These are phyloP conservation scores for Acronicta aceris DNA, from an alignment of 2,888 invertebrate genomes.

Conservation along the genomic window DNA sequence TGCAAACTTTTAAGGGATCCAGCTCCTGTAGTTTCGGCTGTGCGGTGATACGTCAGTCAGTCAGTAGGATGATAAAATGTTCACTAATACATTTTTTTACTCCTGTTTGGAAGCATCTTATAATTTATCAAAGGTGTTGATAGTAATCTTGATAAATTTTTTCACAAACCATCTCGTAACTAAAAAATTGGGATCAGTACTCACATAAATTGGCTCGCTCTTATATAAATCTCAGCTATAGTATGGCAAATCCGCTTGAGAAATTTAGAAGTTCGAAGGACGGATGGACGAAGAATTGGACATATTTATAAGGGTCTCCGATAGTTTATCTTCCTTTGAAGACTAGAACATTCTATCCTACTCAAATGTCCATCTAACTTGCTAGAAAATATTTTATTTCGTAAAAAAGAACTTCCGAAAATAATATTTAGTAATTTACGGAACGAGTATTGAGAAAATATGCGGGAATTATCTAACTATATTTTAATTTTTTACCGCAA, in stretches of 20 bases:
- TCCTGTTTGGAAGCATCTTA: too few relatives aligned
- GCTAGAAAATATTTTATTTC: conserved; percentile 3
- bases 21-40: too few relatives aligned
- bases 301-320: conserved; percentile 45
- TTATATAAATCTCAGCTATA: conserved; percentile 38
- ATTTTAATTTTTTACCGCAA: too few relatives aligned
- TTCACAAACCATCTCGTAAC: conserved; percentile 2
- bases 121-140: too few relatives aligned
- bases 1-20: too few relatives aligned
- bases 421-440: not conserved
- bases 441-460: not conserved
- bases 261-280: conserved; percentile 39
- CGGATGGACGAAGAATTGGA: conserved; percentile 22
- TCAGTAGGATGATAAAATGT: too few relatives aligned
- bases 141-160: not conserved
- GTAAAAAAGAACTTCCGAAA: not conserved
- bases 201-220: conserved; percentile 26
- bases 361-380: conserved; percentile 9
- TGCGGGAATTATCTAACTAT: not conserved
- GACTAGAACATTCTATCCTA: conserved; percentile 15
- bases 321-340: conserved; percentile 39
- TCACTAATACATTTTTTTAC: too few relatives aligned
- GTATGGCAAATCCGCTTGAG: conserved; percentile 28
- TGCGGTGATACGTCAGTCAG: too few relatives aligned
- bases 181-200: conserved; percentile 11